Evolutionary conservation across 2,113 vertebrate genomes (phyloP), one percentile per base, ranked within the genome.

Genomic region (Chaetorhynchus papuensis): DNA sequence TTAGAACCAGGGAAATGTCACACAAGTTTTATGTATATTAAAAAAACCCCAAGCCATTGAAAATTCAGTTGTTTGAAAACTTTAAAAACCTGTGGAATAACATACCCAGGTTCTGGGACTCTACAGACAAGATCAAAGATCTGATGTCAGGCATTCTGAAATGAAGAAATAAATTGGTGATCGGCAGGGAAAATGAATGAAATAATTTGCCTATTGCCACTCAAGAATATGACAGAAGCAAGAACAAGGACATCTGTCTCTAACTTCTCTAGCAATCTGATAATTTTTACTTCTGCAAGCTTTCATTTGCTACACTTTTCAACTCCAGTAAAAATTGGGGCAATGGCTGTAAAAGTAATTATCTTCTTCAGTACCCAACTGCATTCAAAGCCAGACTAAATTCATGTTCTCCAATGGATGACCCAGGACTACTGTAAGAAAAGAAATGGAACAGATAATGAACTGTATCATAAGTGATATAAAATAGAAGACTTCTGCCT

Each of bases 401-500:
- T 74, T 35, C 30, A 3, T 57, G 18, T 14, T 87, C 14, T 83
- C 31, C 45, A 27, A 8, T 4, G 26, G 52, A 41, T 49, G 45
- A 57, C 1, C 19, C 37, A 56, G 30, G 59, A 72, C 33, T 66
- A 26, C 2, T 66, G 20, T 2, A 81, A 47, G 26, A 74, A 63
- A 94, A 83, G 23, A 80, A 89, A 88, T 17, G 7, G 57, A 77
- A 24, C 8, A 60, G 39, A 11, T n/a, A 69, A 69, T 31, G 12
- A 45, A 45, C 9, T 0, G 1, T 61, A 64, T 44, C 9, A 10
- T 37, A 71, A 71, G 18, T 0, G 0, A 44, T 41, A 49, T 7
- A 17, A 63, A 72, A 68, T 7, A 86, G 42, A 45, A 74, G 27
- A 64, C 13, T 41, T 71, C 52, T 60, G 4, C 41, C 37, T 59